A percentile compares a stretch with the other conserved stretches of the same genome.
phyloP scores from a whole-genome alignment of 1,140 invertebrate species.

The Heterodera schachtii region DNA sequence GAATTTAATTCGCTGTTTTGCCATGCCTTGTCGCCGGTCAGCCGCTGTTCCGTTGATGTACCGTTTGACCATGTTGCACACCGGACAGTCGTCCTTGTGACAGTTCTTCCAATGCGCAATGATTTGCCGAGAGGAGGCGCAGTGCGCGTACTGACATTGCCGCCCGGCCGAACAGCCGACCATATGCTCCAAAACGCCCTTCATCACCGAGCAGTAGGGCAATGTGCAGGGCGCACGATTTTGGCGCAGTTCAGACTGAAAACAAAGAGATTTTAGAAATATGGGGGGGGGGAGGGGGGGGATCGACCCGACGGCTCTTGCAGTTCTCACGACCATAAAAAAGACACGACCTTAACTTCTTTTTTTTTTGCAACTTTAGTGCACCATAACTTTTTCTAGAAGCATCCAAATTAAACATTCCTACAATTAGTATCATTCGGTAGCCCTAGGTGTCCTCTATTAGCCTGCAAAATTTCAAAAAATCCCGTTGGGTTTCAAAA shows the following conservation, averaged over 20 bases:
- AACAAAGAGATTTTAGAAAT: slow-evolving; percentile 3
- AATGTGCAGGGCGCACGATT: slow-evolving; percentile 74
- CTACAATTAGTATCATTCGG: too few relatives aligned
- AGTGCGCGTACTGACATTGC: slow-evolving; percentile 78
- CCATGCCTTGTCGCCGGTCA: neutral
- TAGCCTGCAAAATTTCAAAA: too few relatives aligned
- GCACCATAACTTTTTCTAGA: too few relatives aligned
- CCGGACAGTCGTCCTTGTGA: slow-evolving; percentile 87
- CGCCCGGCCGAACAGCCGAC: slow-evolving; percentile 87
- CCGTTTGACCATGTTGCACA: slow-evolving; percentile 91
- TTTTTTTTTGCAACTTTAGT: too few relatives aligned
- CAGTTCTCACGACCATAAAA: too few relatives aligned
- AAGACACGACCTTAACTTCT: too few relatives aligned
- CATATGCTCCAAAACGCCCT: slow-evolving; percentile 97
- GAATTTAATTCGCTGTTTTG: too few relatives aligned
- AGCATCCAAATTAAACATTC: too few relatives aligned
- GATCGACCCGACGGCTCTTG: too few relatives aligned
- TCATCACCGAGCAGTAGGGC: slow-evolving; percentile 97
- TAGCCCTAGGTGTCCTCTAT: too few relatives aligned
- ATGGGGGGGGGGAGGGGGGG: too few relatives aligned
- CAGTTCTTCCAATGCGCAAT: slow-evolving; percentile 99
- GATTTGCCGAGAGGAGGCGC: slow-evolving; percentile 95
- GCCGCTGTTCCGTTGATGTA: slow-evolving; percentile 1
- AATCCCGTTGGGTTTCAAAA: too few relatives aligned
- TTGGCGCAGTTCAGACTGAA: neutral